Base-by-base conservation (phyloP, 2,888 invertebrate genomes). In the Sthenelais limicola region DNA sequence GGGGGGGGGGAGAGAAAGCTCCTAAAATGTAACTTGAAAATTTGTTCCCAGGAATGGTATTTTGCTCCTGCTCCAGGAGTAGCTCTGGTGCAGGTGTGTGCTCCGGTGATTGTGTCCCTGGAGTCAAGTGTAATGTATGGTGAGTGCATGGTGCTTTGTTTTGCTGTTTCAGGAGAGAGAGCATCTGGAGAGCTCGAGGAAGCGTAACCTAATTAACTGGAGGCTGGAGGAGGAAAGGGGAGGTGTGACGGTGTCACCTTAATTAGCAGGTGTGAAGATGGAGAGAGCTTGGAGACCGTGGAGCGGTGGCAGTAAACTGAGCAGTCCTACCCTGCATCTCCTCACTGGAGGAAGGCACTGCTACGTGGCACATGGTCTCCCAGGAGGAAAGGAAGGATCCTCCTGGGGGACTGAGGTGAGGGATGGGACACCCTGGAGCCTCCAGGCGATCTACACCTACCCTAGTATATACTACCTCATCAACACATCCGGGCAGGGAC, bases 241-340 rank as follows among this genome's bases (percentile, higher is more conserved):
- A 24, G 56, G 56, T 56, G 56, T 56, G 56, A 56, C 56, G 56
- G 30, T 28, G 33, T 28, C 30, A 18, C n/a, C 9, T 24, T 56
- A 56, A 56, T 56, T 56, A 56, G 30, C 30, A 32, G 56, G 56
- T 28, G 56, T 15, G 5, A 56, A 28, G 56, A 56, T 56, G 56
- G 56, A 56, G 56, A 21, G 3, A 56, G 32, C 32, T 18, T 56
- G 56, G 30, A 56, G 56, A 33, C 30, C 56, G 33, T 30, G 32
- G 56, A 56, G 30, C 56, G 33, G 32, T 21, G 21, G 48, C 21
- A 48, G 52, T 3, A 52, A 15, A 26, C 52, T 52, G 52, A 52
- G 48, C 3, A 5, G 9, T 3, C 48, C 24, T 21, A 48, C n/a
- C 48, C 48, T 24, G 4, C 48, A 21, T n/a, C n/a, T 24, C n/a